These are phyloP conservation scores for Morpho achilles DNA, from an alignment of 2,888 invertebrate species.

Conservation along the genomic window DNA sequence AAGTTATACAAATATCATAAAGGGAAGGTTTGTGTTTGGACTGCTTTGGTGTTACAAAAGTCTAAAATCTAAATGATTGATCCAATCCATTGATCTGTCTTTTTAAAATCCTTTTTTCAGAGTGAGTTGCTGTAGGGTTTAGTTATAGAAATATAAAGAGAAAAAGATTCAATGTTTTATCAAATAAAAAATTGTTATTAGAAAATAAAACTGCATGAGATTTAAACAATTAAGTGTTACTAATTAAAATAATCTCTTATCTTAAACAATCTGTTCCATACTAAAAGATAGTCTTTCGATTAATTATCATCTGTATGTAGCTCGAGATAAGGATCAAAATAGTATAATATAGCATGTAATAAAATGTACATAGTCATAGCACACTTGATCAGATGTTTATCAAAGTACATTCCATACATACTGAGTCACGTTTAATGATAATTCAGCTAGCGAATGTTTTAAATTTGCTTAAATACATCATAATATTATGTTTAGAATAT, in stretches of 20 bases:
- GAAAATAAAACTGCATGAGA: too few relatives aligned
- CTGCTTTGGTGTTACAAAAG: too few relatives aligned
- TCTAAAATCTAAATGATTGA: too few relatives aligned
- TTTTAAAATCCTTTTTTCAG: too few relatives aligned
- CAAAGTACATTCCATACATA: slow-evolving; percentile 13
- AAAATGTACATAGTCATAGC: background rate
- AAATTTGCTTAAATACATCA: slow-evolving; percentile 2
- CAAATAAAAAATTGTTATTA: too few relatives aligned
- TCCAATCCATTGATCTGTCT: too few relatives aligned
- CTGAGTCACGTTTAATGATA: slow-evolving; percentile 11
- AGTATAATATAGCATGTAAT: background rate
- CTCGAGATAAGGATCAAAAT: slow-evolving; percentile 6
- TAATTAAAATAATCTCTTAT: slow-evolving; percentile 16
- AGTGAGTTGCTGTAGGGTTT: too few relatives aligned
- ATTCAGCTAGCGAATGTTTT: slow-evolving; percentile 3
- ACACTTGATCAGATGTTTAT: slow-evolving; percentile 12
- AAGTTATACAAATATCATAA: too few relatives aligned
- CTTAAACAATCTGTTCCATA: slow-evolving; percentile 5
- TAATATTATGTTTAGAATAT: slow-evolving; percentile 3
- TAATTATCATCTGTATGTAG: slow-evolving; percentile 2
- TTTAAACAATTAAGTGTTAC: background rate
- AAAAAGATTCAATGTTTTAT: too few relatives aligned
- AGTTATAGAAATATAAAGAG: too few relatives aligned
- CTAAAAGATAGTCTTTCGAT: background rate
- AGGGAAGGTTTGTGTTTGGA: too few relatives aligned